A percentile compares a stretch with the other conserved stretches of the same genome.
Conservation (phyloP, 2,888 invertebrate genomes). For the Isotomurus palustris region DNA sequence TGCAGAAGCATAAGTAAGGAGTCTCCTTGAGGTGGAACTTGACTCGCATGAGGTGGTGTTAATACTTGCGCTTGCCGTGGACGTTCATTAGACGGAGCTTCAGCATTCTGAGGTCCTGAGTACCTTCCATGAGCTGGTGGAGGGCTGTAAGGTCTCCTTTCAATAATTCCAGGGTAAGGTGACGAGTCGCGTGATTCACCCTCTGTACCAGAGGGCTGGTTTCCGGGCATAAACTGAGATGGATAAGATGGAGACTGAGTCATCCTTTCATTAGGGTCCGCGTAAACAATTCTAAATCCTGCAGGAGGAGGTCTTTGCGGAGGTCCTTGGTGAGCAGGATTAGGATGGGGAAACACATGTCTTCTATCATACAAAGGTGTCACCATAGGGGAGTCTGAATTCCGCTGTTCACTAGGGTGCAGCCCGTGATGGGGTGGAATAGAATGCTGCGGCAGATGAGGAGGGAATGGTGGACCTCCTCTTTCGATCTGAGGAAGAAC, state of each 20-base stretch:
- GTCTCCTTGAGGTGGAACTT: slow-evolving; percentile 77
- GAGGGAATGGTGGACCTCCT: too few relatives aligned
- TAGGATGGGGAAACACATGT: slow-evolving; percentile 11
- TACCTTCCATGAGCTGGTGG: slow-evolving; percentile 49
- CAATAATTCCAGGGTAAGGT: slow-evolving; percentile 14
- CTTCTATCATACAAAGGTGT: slow-evolving; percentile 49
- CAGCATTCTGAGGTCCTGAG: slow-evolving; percentile 48
- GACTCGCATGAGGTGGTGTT: slow-evolving; percentile 67
- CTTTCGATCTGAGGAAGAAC: too few relatives aligned
- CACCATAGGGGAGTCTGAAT: slow-evolving; percentile 63
- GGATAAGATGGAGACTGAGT: slow-evolving; percentile 27
- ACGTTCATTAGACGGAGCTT: slow-evolving; percentile 49
- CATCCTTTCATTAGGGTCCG: slow-evolving; percentile 30
- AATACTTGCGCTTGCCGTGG: slow-evolving; percentile 47
- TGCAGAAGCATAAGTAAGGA: slow-evolving; percentile 71
- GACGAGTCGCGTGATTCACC: background rate
- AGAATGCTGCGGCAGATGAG: background rate
- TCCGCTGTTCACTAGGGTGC: slow-evolving; percentile 38
- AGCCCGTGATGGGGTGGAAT: slow-evolving; percentile 38
- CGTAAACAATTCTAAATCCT: slow-evolving; percentile 39
- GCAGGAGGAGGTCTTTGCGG: slow-evolving; percentile 34
- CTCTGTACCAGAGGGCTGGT: background rate
- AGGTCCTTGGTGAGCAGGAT: slow-evolving; percentile 49
- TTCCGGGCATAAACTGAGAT: slow-evolving; percentile 6
- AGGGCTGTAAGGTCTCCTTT: slow-evolving; percentile 7